Evolutionary conservation across 2,888 invertebrate species (phyloP).

Genomic region (Brachypalpus laphriformis): DNA sequence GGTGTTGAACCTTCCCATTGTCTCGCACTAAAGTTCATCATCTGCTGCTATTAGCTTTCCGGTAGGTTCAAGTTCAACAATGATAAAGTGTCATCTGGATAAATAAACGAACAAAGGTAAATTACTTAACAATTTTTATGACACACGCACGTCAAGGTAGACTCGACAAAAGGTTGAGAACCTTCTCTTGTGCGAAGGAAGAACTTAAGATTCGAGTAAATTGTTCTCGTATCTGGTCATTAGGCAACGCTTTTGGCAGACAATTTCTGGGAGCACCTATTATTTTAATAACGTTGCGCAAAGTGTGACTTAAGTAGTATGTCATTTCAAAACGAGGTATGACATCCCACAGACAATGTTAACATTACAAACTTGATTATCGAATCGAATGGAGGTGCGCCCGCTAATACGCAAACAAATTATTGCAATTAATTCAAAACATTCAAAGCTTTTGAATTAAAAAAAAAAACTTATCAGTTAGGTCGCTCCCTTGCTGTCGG

Average conservation of each 20-base stretch:
- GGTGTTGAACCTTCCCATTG: constrained; percentile 36
- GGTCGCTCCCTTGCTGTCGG: constrained; percentile 21
- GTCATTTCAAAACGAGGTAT: background rate
- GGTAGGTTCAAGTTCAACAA: constrained; percentile 50
- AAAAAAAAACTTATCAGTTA: constrained; percentile 7
- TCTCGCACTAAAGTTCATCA: constrained; percentile 40
- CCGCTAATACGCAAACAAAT: constrained; percentile 12
- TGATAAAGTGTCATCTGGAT: constrained; percentile 35
- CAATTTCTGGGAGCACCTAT: background rate
- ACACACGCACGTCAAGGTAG: constrained; percentile 48
- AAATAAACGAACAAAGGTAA: constrained; percentile 40
- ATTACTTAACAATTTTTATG: constrained; percentile 37
- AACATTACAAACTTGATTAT: background rate
- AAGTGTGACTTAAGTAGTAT: background rate
- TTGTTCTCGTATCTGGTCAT: background rate
- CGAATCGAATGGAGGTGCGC: constrained; percentile 27
- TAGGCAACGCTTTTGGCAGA: background rate
- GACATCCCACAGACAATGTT: background rate
- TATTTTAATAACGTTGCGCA: background rate
- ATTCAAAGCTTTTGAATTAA: constrained; percentile 34
- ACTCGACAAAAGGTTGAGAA: constrained; percentile 48
- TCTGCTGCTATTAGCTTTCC: constrained; percentile 43
- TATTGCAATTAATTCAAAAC: constrained; percentile 20
- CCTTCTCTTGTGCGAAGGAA: constrained; percentile 1
- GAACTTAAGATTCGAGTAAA: background rate